Evolutionary conservation across 2,113 vertebrate genomes (phyloP), one percentile per base, ranked within the genome.

Genomic region (human): DNA sequence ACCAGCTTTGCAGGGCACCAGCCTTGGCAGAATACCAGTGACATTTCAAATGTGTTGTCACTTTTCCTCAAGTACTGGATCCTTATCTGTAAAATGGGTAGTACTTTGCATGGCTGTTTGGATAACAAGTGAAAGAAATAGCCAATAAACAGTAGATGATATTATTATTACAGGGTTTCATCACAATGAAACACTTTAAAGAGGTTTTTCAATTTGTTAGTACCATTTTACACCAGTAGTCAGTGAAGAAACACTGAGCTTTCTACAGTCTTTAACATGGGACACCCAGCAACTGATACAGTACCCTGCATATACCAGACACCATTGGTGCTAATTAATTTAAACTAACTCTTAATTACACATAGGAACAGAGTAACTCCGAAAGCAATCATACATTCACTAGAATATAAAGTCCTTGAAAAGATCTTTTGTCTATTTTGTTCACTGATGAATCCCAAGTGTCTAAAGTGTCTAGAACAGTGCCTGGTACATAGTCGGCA

Each of bases 271-370:
- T 83, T 59, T 66, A 43, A 83, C 40, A 59, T 43, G 45, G 55
- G 8, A 79, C 23, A 6, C 80, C 25, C n/a, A 84, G 38, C 22
- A 66, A 11, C 38, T 64, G 6, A 22, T 79, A 79, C 7, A 59
- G 22, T 59, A 66, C 23, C 10, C n/a, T 87, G 16, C 17, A 43
- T 11, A 72, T 1, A 88, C 11, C 14, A 43, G 43, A 88, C 45
- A 79, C 38, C 35, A 82, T 1, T 55, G 27, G 6, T 93, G 22
- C 32, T 84, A 35, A 52, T 17, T 57, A 86, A 82, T 76, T 92
- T 48, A 78, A 57, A 76, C 45, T 78, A 92, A 79, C 43, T 91
- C 52, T 79, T 89, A 78, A 50, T 85, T 94, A 81, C 57, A 89
- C 27, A 93, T 12, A 84, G 7, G 75, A 94, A 95, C 57, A 96